Percentiles rank a stretch among this genome's conserved stretches.
These are phyloP conservation scores for Chironomus tepperi DNA, from an alignment of 1,140 invertebrate species.

Conservation along the genomic window DNA sequence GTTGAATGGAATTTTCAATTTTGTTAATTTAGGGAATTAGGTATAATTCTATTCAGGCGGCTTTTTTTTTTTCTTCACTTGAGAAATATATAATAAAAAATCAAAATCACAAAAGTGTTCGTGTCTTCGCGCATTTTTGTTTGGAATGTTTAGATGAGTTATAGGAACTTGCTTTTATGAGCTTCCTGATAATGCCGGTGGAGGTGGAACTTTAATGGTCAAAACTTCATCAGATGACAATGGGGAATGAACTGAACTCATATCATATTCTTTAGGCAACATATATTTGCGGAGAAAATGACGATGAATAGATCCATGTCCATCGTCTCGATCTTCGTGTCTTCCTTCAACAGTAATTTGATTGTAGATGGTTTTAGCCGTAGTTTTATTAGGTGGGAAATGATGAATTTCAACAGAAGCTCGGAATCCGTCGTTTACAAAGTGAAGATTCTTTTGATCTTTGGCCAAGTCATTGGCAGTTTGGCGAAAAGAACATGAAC, in stretches of 20 bases:
- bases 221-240: conserved; percentile 67
- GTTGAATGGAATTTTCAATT: too few species aligned
- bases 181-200: conserved; percentile 25
- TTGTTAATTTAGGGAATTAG: too few species aligned
- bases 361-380: conserved; percentile 68
- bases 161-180: not conserved
- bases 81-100: too few species aligned
- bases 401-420: conserved; percentile 74
- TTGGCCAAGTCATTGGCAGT: not conserved
- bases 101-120: too few species aligned
- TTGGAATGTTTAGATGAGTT: conserved; percentile 26
- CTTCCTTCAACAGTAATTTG: conserved; percentile 59
- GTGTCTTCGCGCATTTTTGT: too few species aligned
- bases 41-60: too few species aligned
- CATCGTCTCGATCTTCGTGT: conserved; percentile 65
- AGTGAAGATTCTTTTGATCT: not conserved
- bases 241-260: conserved; percentile 53
- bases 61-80: too few species aligned
- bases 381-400: conserved; percentile 73
- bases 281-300: conserved; percentile 62
- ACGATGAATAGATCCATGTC: conserved; percentile 64
- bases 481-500: not conserved
- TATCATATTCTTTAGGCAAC: conserved; percentile 56
- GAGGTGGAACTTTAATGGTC: conserved; percentile 53
- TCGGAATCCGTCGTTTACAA: conserved; percentile 53